These are phyloP conservation scores for Microctonus brassicae DNA, from an alignment of 2,888 invertebrate species.

Conservation along the genomic window DNA sequence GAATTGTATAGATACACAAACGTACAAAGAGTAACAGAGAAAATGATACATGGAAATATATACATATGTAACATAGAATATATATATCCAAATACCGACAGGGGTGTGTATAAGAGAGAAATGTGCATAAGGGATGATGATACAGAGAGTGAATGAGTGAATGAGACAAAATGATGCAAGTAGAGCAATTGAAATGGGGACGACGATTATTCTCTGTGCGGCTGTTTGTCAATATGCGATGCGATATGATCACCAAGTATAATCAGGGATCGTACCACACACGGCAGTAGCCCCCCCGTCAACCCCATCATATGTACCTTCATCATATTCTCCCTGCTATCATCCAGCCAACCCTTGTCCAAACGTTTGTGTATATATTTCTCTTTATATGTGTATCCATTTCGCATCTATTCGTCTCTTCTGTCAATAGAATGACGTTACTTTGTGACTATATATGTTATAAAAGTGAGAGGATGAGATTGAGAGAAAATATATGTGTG, in stretches of 20 bases:
- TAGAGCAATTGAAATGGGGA: constrained; percentile 41
- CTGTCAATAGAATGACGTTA: constrained; percentile 17
- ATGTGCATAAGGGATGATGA: constrained; percentile 31
- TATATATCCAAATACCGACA: not conserved
- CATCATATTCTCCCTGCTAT: constrained; percentile 13
- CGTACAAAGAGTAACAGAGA: not conserved
- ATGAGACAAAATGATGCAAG: no score
- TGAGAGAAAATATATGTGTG: not conserved
- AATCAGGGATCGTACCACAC: constrained; percentile 54
- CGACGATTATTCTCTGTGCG: constrained; percentile 58
- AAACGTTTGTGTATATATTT: not conserved
- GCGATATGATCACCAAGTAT: constrained; percentile 66
- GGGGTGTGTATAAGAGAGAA: constrained; percentile 36
- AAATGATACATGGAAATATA: constrained; percentile 14
- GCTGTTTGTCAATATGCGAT: constrained; percentile 66
- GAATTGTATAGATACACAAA: not conserved
- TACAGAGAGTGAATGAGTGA: no score
- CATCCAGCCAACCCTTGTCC: not conserved
- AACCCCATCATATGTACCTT: constrained; percentile 13
- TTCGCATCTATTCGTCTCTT: constrained; percentile 15
- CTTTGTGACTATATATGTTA: not conserved
- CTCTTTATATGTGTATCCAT: constrained; percentile 1
- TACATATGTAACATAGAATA: not conserved
- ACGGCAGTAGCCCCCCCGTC: not conserved
- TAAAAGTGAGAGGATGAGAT: not conserved